Evolutionary conservation across 1,140 invertebrate genomes (phyloP).

Genomic region (Microvelia longipes): DNA sequence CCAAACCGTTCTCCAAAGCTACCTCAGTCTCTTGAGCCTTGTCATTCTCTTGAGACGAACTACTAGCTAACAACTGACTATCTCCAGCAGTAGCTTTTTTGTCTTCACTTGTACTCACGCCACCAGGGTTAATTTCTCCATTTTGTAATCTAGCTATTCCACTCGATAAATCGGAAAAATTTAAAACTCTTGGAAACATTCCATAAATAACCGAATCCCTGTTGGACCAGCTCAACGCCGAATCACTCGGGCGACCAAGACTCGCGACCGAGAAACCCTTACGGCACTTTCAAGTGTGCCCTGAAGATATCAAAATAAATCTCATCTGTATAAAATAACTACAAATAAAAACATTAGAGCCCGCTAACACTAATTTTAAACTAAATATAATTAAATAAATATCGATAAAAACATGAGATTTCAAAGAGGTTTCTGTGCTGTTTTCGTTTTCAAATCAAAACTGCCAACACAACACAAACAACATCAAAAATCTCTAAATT

Average conservation of each 20-base stretch:
- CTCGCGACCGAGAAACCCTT: background rate
- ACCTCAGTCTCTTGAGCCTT: no score
- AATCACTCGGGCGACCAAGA: background rate
- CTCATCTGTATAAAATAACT: background rate
- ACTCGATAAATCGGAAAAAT: background rate
- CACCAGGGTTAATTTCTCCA: background rate
- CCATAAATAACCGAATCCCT: background rate
- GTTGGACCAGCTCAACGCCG: background rate
- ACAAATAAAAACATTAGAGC: background rate
- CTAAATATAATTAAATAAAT: background rate
- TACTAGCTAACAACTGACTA: background rate
- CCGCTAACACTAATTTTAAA: background rate
- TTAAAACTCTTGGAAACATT: slow-evolving; percentile 4
- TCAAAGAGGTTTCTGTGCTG: background rate
- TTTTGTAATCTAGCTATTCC: background rate
- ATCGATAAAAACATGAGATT: background rate
- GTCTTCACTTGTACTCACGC: background rate
- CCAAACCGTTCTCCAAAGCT: background rate
- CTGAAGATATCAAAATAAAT: background rate
- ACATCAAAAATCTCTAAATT: no score
- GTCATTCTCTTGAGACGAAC: no score
- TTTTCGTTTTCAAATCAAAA: background rate
- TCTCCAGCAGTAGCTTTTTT: background rate
- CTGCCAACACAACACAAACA: background rate
- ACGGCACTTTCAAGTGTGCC: background rate